phyloP scores from a whole-genome alignment of 2,888 invertebrate species.

The Boloria selene region DNA sequence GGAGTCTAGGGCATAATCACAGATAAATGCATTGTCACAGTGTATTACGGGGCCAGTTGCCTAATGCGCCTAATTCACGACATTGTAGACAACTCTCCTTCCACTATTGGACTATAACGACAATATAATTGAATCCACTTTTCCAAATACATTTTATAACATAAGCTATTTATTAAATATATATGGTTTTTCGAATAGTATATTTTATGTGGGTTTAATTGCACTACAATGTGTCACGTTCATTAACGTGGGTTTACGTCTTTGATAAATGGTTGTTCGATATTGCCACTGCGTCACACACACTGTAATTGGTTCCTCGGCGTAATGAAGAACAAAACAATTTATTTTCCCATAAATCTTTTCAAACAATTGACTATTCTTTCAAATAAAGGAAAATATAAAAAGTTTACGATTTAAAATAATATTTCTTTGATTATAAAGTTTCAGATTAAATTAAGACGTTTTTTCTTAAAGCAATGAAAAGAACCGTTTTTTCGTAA shows the following conservation, averaged over 20 bases:
- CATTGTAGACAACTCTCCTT: constrained; percentile 65
- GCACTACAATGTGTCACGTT: constrained; percentile 50
- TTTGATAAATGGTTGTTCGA: constrained; percentile 68
- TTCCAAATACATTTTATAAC: constrained; percentile 16
- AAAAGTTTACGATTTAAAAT: constrained; percentile 17
- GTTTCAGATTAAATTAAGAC: constrained; percentile 1
- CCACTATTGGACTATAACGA: constrained; percentile 24
- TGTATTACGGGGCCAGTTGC: constrained; percentile 71
- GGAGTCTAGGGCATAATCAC: constrained; percentile 61
- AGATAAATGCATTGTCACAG: constrained; percentile 76
- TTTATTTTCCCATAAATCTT: constrained; percentile 41
- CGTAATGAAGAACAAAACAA: constrained; percentile 48
- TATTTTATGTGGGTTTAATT: constrained; percentile 38
- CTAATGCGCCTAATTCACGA: constrained; percentile 79
- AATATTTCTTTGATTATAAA: constrained; percentile 6
- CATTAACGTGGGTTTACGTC: constrained; percentile 62
- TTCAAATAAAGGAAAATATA: constrained; percentile 20
- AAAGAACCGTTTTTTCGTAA: constrained; percentile 1
- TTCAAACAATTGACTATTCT: constrained; percentile 35
- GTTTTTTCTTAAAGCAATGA: not conserved
- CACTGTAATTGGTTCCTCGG: constrained; percentile 61
- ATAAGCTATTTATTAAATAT: constrained; percentile 10
- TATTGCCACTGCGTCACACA: constrained; percentile 63
- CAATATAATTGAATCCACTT: constrained; percentile 33
- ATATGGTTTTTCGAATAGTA: constrained; percentile 15